A percentile compares a stretch with the other conserved stretches of the same genome.
These are phyloP conservation scores for Ceuthmochares aereus DNA, from an alignment of 2,113 vertebrate genomes.

Conservation along the genomic window DNA sequence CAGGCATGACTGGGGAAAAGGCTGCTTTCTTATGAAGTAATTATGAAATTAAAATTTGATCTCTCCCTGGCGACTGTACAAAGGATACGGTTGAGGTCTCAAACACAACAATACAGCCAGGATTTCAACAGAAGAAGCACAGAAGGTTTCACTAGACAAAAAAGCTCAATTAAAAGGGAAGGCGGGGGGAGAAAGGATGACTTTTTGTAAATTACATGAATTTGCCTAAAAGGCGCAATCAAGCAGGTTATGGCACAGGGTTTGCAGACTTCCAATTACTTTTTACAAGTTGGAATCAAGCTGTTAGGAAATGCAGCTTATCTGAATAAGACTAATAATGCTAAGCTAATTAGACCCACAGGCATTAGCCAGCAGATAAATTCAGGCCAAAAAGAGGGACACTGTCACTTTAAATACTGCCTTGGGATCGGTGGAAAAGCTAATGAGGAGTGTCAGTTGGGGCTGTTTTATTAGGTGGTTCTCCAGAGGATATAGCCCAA, in stretches of 20 bases:
- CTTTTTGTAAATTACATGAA: constrained; percentile 59
- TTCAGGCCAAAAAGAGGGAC: constrained; percentile 71
- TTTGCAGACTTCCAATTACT: constrained; percentile 70
- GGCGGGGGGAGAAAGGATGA: background rate
- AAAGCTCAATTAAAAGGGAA: constrained; percentile 1
- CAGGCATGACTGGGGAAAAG: constrained; percentile 66
- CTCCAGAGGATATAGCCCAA: constrained; percentile 71
- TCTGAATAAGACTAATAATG: constrained; percentile 73
- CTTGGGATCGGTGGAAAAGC: constrained; percentile 73
- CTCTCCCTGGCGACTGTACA: constrained; percentile 61
- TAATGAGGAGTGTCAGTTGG: constrained; percentile 79
- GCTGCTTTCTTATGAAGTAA: constrained; percentile 76
- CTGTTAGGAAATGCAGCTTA: constrained; percentile 72
- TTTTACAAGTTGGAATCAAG: constrained; percentile 75
- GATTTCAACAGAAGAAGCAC: background rate
- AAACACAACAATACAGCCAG: constrained; percentile 4
- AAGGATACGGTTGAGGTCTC: constrained; percentile 36
- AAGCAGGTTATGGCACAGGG: constrained; percentile 40
- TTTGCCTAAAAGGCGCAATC: constrained; percentile 66
- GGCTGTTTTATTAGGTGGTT: constrained; percentile 77
- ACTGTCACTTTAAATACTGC: constrained; percentile 80
- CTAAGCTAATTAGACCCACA: constrained; percentile 75
- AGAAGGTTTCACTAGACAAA: constrained; percentile 35
- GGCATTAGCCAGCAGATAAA: constrained; percentile 72
- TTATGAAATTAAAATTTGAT: constrained; percentile 78